phyloP scores from a whole-genome alignment of 2,888 invertebrate genomes.

The Nymphalis polychloros region DNA sequence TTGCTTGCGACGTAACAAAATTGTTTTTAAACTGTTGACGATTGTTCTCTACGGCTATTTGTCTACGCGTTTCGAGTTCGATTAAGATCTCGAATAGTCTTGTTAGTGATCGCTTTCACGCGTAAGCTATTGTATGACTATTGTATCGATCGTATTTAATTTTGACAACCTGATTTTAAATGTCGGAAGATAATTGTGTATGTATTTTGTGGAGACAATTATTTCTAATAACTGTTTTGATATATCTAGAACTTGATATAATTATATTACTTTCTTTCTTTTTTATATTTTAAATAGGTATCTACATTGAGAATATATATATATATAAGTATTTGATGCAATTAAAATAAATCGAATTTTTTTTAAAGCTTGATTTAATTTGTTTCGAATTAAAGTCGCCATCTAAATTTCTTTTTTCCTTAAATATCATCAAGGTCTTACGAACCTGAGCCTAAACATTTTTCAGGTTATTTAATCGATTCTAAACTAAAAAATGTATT shows the following conservation, averaged over 20 bases:
- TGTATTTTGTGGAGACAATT: too few relatives aligned
- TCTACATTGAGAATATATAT: too few relatives aligned
- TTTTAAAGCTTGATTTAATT: too few relatives aligned
- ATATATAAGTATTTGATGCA: too few relatives aligned
- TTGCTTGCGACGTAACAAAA: constrained; percentile 75
- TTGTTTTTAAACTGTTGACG: constrained; percentile 77
- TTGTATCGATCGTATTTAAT: constrained; percentile 15
- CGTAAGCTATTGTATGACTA: constrained; percentile 46
- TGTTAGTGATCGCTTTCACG: constrained; percentile 63
- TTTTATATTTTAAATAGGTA: too few relatives aligned
- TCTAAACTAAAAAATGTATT: background rate
- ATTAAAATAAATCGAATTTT: too few relatives aligned
- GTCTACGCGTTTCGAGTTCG: constrained; percentile 70
- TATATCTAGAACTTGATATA: too few relatives aligned
- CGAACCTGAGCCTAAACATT: too few relatives aligned
- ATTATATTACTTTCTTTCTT: too few relatives aligned
- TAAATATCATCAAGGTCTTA: too few relatives aligned
- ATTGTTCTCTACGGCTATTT: constrained; percentile 78
- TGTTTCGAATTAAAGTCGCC: too few relatives aligned
- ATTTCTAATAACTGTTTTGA: background rate
- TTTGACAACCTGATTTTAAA: constrained; percentile 18
- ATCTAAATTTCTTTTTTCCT: too few relatives aligned
- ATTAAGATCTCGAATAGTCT: constrained; percentile 63
- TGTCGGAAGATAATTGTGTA: constrained; percentile 15
- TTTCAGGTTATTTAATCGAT: background rate